phyloP scores from a whole-genome alignment of 2,888 invertebrate species.

The Clitarchus hookeri region DNA sequence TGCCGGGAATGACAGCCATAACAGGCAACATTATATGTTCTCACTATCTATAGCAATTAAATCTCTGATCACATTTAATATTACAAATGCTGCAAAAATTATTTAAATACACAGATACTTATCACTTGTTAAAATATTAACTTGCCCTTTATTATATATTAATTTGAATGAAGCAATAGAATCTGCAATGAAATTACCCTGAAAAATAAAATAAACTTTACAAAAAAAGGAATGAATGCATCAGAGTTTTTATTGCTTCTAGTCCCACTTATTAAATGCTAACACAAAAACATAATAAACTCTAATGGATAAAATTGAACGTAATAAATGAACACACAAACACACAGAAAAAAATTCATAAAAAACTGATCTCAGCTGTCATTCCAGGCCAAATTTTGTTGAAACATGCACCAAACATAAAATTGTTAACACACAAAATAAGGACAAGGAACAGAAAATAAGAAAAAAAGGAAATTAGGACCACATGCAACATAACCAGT shows the following conservation, averaged over 20 bases:
- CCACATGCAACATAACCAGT: neutral
- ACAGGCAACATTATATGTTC: neutral
- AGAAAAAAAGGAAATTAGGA: neutral
- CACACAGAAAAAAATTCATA: constrained; percentile 16
- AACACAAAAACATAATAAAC: constrained; percentile 3
- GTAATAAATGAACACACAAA: constrained; percentile 37
- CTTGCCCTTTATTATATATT: too few species aligned
- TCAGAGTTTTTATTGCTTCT: neutral
- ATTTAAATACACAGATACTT: too few species aligned
- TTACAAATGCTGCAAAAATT: too few species aligned
- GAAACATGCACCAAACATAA: constrained; percentile 22
- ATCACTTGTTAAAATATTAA: too few species aligned
- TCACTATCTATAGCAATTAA: constrained; percentile 1
- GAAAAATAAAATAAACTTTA: neutral
- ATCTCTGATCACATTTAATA: neutral
- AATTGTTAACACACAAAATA: constrained; percentile 12
- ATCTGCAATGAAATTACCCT: neutral
- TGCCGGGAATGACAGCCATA: constrained; percentile 3
- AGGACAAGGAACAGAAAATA: constrained; percentile 3
- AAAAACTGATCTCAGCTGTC: constrained; percentile 1
- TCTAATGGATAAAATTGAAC: neutral
- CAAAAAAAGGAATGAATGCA: neutral
- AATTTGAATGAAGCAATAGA: neutral
- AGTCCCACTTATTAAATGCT: constrained; percentile 11
- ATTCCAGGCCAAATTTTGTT: constrained; percentile 17